These are phyloP conservation scores for Meliscaeva auricollis DNA, from an alignment of 2,888 invertebrate species.

Conservation along the genomic window DNA sequence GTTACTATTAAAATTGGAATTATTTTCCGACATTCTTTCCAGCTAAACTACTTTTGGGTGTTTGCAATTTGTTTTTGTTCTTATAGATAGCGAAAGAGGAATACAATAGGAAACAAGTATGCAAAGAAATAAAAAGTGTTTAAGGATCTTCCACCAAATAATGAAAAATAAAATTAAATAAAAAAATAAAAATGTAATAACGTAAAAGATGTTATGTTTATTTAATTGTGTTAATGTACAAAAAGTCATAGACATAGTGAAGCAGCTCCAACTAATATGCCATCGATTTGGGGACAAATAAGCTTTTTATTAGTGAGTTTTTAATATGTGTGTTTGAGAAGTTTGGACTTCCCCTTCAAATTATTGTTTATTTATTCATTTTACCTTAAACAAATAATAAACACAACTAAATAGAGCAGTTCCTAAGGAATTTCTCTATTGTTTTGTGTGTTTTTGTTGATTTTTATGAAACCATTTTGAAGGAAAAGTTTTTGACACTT, in stretches of 20 bases:
- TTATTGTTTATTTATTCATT: not conserved
- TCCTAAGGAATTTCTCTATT: too few species aligned
- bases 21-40: slow-evolving; percentile 82
- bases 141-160: slow-evolving; percentile 68
- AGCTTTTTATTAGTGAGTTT: not conserved
- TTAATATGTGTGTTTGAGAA: not conserved
- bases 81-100: slow-evolving; percentile 63
- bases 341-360: not conserved
- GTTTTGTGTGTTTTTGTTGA: too few species aligned
- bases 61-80: slow-evolving; percentile 35
- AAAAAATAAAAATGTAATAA: not conserved
- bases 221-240: not conserved
- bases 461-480: too few species aligned
- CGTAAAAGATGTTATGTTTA: too few species aligned
- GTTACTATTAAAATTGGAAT: slow-evolving; percentile 83
- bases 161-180: not conserved
- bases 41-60: slow-evolving; percentile 61
- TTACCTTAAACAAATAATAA: not conserved
- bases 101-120: slow-evolving; percentile 62
- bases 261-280: not conserved
- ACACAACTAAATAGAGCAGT: too few species aligned
- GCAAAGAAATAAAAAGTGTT: slow-evolving; percentile 63
- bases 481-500: slow-evolving; percentile 83
- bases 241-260: not conserved
- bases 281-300: not conserved